phyloP scores from a whole-genome alignment of 2,888 invertebrate species.

The Sylvicola cinctus region DNA sequence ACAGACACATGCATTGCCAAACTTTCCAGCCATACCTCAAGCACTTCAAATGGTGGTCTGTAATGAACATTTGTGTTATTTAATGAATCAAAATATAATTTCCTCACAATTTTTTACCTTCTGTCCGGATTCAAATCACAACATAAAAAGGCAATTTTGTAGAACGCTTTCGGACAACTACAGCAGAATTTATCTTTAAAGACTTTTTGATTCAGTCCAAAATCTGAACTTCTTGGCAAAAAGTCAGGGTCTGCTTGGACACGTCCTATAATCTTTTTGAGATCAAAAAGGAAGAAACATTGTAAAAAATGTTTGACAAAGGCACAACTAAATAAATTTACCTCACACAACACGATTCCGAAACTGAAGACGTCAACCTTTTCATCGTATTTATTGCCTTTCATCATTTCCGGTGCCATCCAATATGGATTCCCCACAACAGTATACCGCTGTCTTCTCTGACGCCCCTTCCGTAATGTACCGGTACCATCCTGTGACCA shows the following conservation, averaged over 20 bases:
- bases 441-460: conserved; percentile 74
- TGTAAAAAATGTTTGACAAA: conserved; percentile 3
- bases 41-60: conserved; percentile 75
- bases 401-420: conserved; percentile 99
- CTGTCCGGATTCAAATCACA: conserved; percentile 80
- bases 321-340: too few relatives aligned
- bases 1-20: conserved; percentile 49
- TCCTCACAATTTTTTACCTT: conserved; percentile 35
- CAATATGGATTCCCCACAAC: conserved; percentile 95
- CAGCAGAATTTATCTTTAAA: conserved; percentile 73
- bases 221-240: conserved; percentile 76
- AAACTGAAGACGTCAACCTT: conserved; percentile 93
- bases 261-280: conserved; percentile 75
- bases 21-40: conserved; percentile 74
- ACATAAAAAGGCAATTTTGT: conserved; percentile 72
- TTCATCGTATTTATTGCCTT: conserved; percentile 86
- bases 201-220: conserved; percentile 70
- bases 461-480: conserved; percentile 33
- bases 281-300: conserved; percentile 9
- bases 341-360: conserved; percentile 88
- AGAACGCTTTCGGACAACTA: conserved; percentile 68
- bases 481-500: conserved; percentile 21
- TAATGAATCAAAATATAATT: too few relatives aligned
- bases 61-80: too few relatives aligned
- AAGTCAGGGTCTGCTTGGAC: conserved; percentile 91